Evolutionary conservation across 2,113 vertebrate species (phyloP).

Genomic region (Megatriorchis doriae): DNA sequence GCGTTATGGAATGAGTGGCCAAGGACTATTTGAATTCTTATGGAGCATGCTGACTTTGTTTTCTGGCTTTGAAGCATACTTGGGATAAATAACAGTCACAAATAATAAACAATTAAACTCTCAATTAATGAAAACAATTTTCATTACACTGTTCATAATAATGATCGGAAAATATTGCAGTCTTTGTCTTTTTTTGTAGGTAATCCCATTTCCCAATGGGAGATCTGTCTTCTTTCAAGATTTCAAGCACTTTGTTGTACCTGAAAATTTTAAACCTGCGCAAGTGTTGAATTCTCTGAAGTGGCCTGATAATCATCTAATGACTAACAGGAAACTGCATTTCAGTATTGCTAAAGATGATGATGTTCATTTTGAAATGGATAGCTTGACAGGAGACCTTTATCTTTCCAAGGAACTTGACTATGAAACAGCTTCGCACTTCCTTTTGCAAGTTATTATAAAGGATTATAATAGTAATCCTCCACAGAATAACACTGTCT

Average conservation of each 20-base stretch:
- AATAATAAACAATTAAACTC: not conserved
- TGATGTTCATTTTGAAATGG: conserved; percentile 78
- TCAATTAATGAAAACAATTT: not conserved
- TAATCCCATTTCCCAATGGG: conserved; percentile 67
- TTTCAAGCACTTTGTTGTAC: conserved; percentile 75
- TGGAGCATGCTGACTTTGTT: not conserved
- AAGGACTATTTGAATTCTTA: not conserved
- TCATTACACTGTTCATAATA: not conserved
- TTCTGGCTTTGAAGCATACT: not conserved
- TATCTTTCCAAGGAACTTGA: conserved; percentile 85
- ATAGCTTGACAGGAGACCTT: conserved; percentile 79
- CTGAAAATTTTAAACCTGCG: conserved; percentile 79
- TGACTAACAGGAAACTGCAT: conserved; percentile 39
- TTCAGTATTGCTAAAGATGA: conserved; percentile 79
- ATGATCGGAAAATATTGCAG: not conserved
- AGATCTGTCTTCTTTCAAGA: conserved; percentile 47
- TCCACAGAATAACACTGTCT: conserved; percentile 59
- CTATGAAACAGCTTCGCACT: conserved; percentile 81
- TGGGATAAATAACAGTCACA: not conserved
- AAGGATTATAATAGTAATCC: conserved; percentile 56
- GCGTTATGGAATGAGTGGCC: not conserved
- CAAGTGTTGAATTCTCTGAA: conserved; percentile 76
- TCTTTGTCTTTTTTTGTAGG: conserved; percentile 69
- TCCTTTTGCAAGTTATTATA: conserved; percentile 74
- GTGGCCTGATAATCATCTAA: conserved; percentile 11